Evolutionary conservation across 2,888 invertebrate species (phyloP).

Genomic region (Cantharis flavilabris): DNA sequence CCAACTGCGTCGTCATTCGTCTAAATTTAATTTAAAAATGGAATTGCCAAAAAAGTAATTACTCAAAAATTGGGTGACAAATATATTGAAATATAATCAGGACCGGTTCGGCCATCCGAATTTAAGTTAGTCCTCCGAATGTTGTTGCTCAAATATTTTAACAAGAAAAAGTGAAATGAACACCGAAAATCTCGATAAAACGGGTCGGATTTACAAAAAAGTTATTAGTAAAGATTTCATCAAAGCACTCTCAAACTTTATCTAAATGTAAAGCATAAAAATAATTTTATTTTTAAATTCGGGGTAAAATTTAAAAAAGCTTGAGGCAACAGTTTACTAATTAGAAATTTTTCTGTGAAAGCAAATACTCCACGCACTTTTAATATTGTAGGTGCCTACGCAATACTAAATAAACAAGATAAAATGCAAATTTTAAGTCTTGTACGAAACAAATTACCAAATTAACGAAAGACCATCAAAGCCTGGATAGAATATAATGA

Average conservation of each 20-base stretch:
- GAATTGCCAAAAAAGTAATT: not conserved
- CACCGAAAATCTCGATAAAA: not conserved
- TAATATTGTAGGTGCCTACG: not conserved
- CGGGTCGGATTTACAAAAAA: not conserved
- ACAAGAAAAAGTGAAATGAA: not conserved
- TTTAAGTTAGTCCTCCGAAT: too few species aligned
- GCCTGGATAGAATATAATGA: conserved; percentile 10
- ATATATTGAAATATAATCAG: not conserved
- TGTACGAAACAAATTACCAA: conserved; percentile 15
- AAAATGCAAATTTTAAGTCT: not conserved
- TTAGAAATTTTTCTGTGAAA: not conserved
- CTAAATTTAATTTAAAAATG: not conserved
- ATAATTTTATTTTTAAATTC: not conserved
- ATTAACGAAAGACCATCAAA: conserved; percentile 19
- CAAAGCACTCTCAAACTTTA: not conserved
- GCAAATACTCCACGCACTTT: not conserved
- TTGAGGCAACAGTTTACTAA: not conserved
- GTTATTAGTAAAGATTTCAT: not conserved
- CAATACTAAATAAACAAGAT: not conserved
- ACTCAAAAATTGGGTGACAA: not conserved
- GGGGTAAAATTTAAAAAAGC: not conserved
- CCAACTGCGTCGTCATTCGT: not conserved
- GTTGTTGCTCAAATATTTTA: too few species aligned
- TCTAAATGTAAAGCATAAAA: not conserved
- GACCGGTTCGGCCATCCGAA: not conserved